A percentile compares a stretch with the other conserved stretches of the same genome.
Conservation (phyloP, 2,113 vertebrate species). For the Symphodus melops region DNA sequence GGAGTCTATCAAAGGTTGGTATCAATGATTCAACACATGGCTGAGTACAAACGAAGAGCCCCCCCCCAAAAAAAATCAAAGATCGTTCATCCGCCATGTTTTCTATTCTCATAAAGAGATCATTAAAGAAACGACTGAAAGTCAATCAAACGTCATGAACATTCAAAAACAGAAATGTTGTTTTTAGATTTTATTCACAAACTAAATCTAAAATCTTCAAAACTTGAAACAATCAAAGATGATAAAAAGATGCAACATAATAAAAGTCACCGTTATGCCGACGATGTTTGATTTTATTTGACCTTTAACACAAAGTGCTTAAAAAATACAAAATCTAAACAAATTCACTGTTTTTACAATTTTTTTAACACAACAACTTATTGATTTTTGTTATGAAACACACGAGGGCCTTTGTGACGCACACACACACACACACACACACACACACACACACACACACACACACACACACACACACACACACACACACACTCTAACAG, state of each 20-base stretch:
- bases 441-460: no score
- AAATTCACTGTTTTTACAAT: no score
- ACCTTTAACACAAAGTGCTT: background rate
- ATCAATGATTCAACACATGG: conserved; percentile 58
- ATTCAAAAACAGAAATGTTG: no score
- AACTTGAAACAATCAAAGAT: no score
- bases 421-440: no score
- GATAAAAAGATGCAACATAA: no score
- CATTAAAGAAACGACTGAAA: background rate
- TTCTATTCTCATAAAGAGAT: no score
- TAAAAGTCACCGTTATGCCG: background rate
- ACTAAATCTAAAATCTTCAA: no score
- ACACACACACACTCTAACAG: background rate
- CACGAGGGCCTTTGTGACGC: background rate
- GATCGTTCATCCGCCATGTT: no score
- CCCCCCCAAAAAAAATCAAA: background rate
- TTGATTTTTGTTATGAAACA: background rate
- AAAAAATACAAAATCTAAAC: no score
- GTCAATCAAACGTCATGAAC: background rate
- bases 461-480: no score
- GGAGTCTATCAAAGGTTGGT: conserved; percentile 57
- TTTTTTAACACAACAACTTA: background rate
- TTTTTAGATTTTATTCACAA: no score
- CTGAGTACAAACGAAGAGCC: conserved; percentile 6
- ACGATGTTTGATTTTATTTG: background rate